A percentile compares a stretch with the other conserved stretches of the same genome.
Evolutionary conservation across 2,797 vertebrate genomes (phyloP).

Genomic region (Catostomus latipinnis): DNA sequence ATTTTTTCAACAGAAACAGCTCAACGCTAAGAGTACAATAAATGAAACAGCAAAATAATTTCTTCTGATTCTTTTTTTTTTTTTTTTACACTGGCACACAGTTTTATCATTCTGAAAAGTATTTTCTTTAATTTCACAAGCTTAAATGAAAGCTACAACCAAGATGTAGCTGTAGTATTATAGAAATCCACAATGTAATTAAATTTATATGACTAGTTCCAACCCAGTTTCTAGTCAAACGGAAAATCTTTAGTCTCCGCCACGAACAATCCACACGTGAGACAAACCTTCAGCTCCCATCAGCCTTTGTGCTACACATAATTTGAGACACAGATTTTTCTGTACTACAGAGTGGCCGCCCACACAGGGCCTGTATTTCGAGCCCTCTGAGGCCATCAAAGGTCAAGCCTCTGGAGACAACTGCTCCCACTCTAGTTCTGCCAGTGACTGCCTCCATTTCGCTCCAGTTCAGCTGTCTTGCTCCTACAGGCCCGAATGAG

Average conservation of each 20-base stretch:
- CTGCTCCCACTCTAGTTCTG: conserved; percentile 63
- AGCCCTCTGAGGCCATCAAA: conserved; percentile 54
- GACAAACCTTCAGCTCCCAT: conserved; percentile 49
- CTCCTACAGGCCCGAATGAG: conserved; percentile 62
- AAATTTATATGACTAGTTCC: conserved; percentile 12
- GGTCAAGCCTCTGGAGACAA: conserved; percentile 68
- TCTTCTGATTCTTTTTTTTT: too few relatives aligned
- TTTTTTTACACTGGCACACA: too few relatives aligned
- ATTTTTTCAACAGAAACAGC: too few relatives aligned
- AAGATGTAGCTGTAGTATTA: conserved; percentile 19
- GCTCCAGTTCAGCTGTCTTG: conserved; percentile 72
- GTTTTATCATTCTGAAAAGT: conserved; percentile 9
- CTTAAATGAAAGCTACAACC: conserved; percentile 42
- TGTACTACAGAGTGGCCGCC: conserved; percentile 43
- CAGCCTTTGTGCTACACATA: conserved; percentile 45
- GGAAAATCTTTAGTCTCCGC: not conserved
- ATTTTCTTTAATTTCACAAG: conserved; percentile 36
- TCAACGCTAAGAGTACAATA: too few relatives aligned
- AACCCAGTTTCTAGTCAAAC: conserved; percentile 13
- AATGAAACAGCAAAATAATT: too few relatives aligned
- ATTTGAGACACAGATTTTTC: conserved; percentile 57
- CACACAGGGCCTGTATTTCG: conserved; percentile 50
- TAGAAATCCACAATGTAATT: not conserved
- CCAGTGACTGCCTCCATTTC: conserved; percentile 66
- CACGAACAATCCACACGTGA: not conserved